These are phyloP conservation scores for Seira musarum DNA, from an alignment of 2,888 invertebrate genomes.

Conservation along the genomic window DNA sequence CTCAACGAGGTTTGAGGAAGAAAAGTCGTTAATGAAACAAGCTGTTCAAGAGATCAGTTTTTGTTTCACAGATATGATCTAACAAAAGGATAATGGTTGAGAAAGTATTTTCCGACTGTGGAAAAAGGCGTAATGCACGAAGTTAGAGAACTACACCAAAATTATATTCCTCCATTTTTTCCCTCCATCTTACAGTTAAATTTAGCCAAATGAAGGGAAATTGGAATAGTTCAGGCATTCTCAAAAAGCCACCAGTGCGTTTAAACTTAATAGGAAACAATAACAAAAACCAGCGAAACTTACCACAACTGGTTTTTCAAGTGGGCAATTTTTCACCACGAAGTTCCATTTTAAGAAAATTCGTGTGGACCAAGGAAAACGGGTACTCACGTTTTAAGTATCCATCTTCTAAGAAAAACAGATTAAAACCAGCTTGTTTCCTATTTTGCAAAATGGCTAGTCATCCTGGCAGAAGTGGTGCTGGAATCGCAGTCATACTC, in stretches of 20 bases:
- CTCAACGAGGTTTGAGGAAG: background rate
- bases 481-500: too few relatives aligned
- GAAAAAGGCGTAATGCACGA: background rate
- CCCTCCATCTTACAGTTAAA: background rate
- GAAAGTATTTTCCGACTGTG: background rate
- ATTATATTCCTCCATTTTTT: background rate
- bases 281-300: background rate
- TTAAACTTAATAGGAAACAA: background rate
- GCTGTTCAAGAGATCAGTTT: background rate
- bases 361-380: background rate
- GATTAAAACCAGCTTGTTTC: conserved; percentile 28
- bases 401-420: background rate
- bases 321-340: background rate
- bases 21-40: background rate
- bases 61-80: background rate
- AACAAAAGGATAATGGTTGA: background rate
- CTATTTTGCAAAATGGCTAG: background rate
- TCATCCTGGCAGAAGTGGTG: background rate
- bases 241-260: background rate
- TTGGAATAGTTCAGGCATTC: background rate
- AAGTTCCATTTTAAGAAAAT: background rate
- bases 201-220: background rate
- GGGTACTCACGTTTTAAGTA: background rate
- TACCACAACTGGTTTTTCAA: background rate
- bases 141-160: background rate